These are phyloP conservation scores for Tragelaphus oryx DNA, from an alignment of 2,797 vertebrate species.

Conservation along the genomic window DNA sequence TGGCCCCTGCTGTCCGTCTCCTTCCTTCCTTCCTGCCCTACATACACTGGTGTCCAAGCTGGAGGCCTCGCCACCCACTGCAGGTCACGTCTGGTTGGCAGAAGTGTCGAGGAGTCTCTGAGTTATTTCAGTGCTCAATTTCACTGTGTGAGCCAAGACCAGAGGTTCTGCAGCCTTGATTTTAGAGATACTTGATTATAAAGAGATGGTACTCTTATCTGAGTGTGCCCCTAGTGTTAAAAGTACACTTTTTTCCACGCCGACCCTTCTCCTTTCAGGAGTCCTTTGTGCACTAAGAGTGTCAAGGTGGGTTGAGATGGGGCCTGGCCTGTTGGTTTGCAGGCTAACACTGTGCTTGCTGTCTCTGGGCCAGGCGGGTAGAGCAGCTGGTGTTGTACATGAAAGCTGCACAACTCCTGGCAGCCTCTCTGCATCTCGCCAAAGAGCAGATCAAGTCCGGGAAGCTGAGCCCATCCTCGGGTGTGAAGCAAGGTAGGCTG, in stretches of 20 bases:
- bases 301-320: neutral
- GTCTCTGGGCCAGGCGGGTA: slow-evolving; percentile 86
- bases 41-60: neutral
- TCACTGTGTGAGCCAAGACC: neutral
- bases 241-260: neutral
- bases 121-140: neutral
- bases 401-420: slow-evolving; percentile 95
- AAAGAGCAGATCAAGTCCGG: slow-evolving; percentile 96
- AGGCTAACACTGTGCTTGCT: neutral
- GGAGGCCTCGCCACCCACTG: neutral
- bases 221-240: neutral
- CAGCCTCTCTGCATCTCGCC: slow-evolving; percentile 94
- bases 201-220: neutral
- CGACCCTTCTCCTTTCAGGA: neutral
- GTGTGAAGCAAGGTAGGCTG: slow-evolving; percentile 93
- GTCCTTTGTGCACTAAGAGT: neutral
- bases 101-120: neutral
- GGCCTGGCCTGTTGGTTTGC: neutral
- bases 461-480: slow-evolving; percentile 94
- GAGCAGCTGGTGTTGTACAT: slow-evolving; percentile 97
- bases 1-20: neutral
- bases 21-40: neutral
- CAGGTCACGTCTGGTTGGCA: neutral
- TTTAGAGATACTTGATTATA: neutral
- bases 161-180: neutral